Conservation (phyloP, 2,797 vertebrate genomes). For the Girardinus metallicus region DNA sequence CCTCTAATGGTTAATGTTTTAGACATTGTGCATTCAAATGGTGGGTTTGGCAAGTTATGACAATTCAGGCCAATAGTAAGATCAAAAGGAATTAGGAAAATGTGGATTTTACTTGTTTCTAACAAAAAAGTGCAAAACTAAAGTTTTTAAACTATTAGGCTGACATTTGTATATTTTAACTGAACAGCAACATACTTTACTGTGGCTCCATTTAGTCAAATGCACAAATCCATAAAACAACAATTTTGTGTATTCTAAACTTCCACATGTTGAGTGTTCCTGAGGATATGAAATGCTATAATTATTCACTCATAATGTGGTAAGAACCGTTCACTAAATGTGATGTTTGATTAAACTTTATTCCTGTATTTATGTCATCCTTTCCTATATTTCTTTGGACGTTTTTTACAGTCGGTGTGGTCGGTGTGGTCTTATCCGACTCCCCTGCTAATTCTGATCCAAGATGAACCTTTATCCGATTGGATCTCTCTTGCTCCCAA, state of each 20-base stretch:
- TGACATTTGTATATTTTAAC: conserved; percentile 21
- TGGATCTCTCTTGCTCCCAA: conserved; percentile 69
- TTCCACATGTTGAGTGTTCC: conserved; percentile 18
- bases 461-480: conserved; percentile 76
- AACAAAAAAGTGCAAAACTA: background rate
- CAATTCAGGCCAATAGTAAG: background rate
- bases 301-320: conserved; percentile 31
- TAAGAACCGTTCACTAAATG: background rate
- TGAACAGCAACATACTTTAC: conserved; percentile 11
- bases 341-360: conserved; percentile 19
- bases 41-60: background rate
- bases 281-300: background rate
- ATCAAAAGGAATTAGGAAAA: background rate
- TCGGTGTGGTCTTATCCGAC: conserved; percentile 55
- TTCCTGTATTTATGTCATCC: conserved; percentile 25
- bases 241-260: conserved; percentile 10
- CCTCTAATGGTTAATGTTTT: background rate
- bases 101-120: background rate
- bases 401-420: conserved; percentile 46
- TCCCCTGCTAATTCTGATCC: conserved; percentile 72
- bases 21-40: background rate
- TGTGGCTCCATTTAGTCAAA: conserved; percentile 11
- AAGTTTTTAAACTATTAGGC: conserved; percentile 7
- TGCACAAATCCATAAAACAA: conserved; percentile 16
- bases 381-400: conserved; percentile 40